Evolutionary conservation across 2,888 invertebrate species (phyloP), one percentile per base, ranked within the genome.

Genomic region (Microdon myrmicae): DNA sequence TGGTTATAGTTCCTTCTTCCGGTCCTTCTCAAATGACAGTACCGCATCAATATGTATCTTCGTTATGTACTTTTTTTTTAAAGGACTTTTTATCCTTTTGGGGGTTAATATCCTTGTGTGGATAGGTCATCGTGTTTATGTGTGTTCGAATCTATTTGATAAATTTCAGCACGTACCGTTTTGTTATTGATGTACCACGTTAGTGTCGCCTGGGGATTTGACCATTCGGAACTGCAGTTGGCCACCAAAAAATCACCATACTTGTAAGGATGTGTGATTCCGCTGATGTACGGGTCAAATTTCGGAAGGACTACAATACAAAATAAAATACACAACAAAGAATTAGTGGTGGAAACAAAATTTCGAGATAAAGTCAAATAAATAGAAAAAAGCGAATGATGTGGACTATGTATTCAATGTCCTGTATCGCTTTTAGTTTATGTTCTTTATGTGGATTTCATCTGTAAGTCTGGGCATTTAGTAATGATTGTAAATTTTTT

Each of bases 121-220:
- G 4, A 29, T 31, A 23, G 39, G 47, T 39, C 38, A 25, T 10
- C 58, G 53, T 13, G 14, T 8, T 6, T 47, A 28, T 51, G 16
- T 53, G 51, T 54, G 51, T 45, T 56, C 43, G 41, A 37, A 48
- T 54, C 48, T 59, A 48, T 58, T 54, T 68, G 48, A 66, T 51
- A 66, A 55, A 58, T 60, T 56, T 60, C 48, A 61, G 17, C 67
- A 74, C 76, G 70, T 76, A 79, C 79, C 72, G 77, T 78, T 74
- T 77, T 75, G 69, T 77, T 77, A 73, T 80, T 79, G 68, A 80
- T 79, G 64, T 75, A 78, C 80, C 80, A 80, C 48, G 74, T 75
- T 26, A 80, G 73, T 53, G 72, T 73, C 44, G 80, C 75, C 53
- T 75, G 73, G 32, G 80, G 80, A 73, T 73, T 78, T 32, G 80